Evolutionary conservation across 2,797 vertebrate species (phyloP).

Genomic region (Lithobates pipiens): DNA sequence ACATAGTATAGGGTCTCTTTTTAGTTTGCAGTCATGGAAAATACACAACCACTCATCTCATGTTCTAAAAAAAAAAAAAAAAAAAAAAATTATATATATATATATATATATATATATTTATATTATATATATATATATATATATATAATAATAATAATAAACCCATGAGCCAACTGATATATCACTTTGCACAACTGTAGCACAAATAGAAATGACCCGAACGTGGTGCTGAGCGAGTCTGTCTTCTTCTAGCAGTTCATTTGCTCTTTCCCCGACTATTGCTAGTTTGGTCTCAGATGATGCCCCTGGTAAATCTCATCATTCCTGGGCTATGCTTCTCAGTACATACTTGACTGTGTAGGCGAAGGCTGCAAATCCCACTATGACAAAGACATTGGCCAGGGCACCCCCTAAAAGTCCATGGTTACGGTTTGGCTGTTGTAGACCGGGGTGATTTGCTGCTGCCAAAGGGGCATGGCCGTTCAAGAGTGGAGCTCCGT

Average conservation of each 20-base stretch:
- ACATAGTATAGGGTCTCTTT: constrained; percentile 47
- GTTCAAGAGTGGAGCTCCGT: constrained; percentile 83
- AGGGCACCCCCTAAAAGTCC: constrained; percentile 94
- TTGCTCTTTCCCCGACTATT: constrained; percentile 65
- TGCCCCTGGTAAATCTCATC: constrained; percentile 68
- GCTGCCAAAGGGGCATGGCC: constrained; percentile 77
- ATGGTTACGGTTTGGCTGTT: constrained; percentile 93
- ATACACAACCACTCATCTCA: constrained; percentile 48
- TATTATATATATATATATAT: constrained; percentile 20
- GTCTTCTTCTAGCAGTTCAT: constrained; percentile 20
- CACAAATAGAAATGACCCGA: constrained; percentile 65
- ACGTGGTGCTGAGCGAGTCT: constrained; percentile 60
- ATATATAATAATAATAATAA: constrained; percentile 69
- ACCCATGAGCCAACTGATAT: constrained; percentile 79
- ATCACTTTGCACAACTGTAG: constrained; percentile 71
- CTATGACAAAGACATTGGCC: constrained; percentile 96
- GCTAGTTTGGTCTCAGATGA: constrained; percentile 70
- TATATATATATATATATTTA: no score
- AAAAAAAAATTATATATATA: no score
- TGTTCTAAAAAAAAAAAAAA: constrained; percentile 49
- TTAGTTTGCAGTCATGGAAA: constrained; percentile 29
- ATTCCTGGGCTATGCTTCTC: constrained; percentile 97
- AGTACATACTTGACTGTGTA: constrained; percentile 97
- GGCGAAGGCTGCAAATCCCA: constrained; percentile 94
- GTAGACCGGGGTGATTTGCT: constrained; percentile 81